These are phyloP conservation scores for Trypoxylus dichotomus DNA, from an alignment of 1,140 invertebrate genomes.

Conservation along the genomic window DNA sequence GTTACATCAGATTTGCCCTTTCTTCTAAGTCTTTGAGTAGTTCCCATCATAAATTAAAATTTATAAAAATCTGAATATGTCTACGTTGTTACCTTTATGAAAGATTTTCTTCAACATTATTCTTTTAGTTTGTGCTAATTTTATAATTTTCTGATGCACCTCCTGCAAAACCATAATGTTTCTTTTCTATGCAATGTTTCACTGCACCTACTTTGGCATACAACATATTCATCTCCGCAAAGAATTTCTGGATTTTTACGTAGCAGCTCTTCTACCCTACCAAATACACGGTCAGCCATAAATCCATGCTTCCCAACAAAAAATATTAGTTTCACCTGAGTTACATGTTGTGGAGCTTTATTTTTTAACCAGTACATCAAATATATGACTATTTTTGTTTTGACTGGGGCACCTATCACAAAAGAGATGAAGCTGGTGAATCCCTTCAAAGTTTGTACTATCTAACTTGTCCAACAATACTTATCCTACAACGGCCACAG, in stretches of 20 bases:
- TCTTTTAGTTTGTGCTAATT: too few relatives aligned
- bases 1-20: too few relatives aligned
- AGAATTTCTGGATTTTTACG: conserved; percentile 35
- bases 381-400: conserved; percentile 39
- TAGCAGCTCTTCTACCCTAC: conserved; percentile 41
- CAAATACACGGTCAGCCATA: conserved; percentile 43
- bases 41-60: too few relatives aligned
- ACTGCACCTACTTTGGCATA: too few relatives aligned
- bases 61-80: too few relatives aligned
- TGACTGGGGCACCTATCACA: conserved; percentile 43
- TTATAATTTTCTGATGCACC: neutral
- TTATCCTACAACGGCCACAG: conserved; percentile 13
- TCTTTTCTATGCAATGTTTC: too few relatives aligned
- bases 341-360: neutral
- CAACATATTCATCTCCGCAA: conserved; percentile 30
- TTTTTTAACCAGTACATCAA: conserved; percentile 16
- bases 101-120: too few relatives aligned
- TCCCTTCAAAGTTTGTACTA: neutral
- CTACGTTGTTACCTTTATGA: too few relatives aligned
- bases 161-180: too few relatives aligned
- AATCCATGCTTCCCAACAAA: conserved; percentile 41
- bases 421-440: conserved; percentile 38
- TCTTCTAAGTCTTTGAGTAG: too few relatives aligned
- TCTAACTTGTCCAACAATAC: conserved; percentile 1
- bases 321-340: conserved; percentile 29